Base-by-base conservation (phyloP, 2,888 invertebrate species). In the Drosophila anomelani region DNA sequence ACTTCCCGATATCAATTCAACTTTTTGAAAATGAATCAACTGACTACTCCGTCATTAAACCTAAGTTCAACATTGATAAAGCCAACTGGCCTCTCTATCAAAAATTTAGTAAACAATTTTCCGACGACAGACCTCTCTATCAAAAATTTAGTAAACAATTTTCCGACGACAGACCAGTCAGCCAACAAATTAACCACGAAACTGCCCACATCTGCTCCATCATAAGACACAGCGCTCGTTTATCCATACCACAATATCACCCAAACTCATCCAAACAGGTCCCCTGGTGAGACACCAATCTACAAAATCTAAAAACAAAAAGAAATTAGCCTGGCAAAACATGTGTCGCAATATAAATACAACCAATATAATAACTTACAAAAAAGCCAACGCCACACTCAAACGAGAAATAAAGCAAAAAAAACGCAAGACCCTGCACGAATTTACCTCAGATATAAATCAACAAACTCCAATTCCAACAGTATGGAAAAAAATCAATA, bases 231-330 rank as follows among this genome's bases (percentile, higher is more conserved):
- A n/a, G n/a, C 39, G 39, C 39, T n/a, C 39, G n/a, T 41, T 41
- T 41, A n/a, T 41, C 39, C 39, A 41, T 41, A 41, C 39, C 39
- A 15, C 39, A 41, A 41, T 41, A 41, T 41, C 39, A 41, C 39
- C 23, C 23, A 23, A 23, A 23, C 23, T 23, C 23, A 23, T 23
- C 23, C 23, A 23, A 23, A 23, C 23, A 15, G n/a, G 13, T n/a
- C 15, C 39, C 39, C 10, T 36, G 36, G 36, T 36, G 36, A 3
- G 36, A 36, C 12, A 41, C 39, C 39, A n/a, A 41, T 7, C 39
- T 41, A 29, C 23, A 29, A 29, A 29, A n/a, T n/a, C n/a, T n/a
- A n/a, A n/a, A n/a, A n/a, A n/a, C n/a, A n/a, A n/a, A n/a, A n/a
- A n/a, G n/a, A n/a, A n/a, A n/a, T n/a, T n/a, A n/a, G n/a, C n/a